Base-by-base conservation (phyloP, 2,797 vertebrate genomes). In the Spea hammondii region DNA sequence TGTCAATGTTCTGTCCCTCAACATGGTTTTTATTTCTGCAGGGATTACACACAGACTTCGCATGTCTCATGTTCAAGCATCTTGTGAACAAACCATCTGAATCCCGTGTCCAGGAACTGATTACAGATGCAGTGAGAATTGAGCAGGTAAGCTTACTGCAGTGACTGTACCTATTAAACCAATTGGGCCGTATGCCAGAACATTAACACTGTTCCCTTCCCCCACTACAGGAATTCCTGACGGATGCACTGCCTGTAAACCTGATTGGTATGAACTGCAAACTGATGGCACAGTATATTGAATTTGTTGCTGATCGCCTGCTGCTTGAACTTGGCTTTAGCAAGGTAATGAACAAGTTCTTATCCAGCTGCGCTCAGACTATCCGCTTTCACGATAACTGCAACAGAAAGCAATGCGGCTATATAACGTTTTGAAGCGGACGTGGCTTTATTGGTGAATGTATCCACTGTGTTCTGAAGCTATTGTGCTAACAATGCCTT, bases 11-110 rank as follows among this genome's bases (percentile, higher is more conserved):
- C 13, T n/a, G 32, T 13, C 4, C 8, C 32, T 1, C 1, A 0
- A 4, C 13, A 65, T 51, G 2, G 17, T 57, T 65, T 54, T 46
- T 79, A 51, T 74, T 10, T 6, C 83, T 78, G 2, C 77, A 98
- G 96, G 96, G 96, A 62, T 91, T 98, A 70, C 97, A 99, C 86
- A 97, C 96, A 74, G 97, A 99, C 88, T 99, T 99, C 73, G 97
- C 97, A 75, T 98, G 96, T 83, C 91, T 99, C 60, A 98, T 99
- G 96, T 99, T 98, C 90, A 97, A 95, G 86, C 97, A 98, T 83
- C 91, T 99, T 86, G 7, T 94, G 54, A 90, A 92, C 83, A 98
- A 95, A 51, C 95, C 97, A 1, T 93, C 93, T 0, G 88, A 89
- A 74, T 86, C 93, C 45, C 94, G 87, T 0, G 96, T 98, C 4